phyloP scores from a whole-genome alignment of 2,797 vertebrate species.

The Acipenser oxyrinchus region DNA sequence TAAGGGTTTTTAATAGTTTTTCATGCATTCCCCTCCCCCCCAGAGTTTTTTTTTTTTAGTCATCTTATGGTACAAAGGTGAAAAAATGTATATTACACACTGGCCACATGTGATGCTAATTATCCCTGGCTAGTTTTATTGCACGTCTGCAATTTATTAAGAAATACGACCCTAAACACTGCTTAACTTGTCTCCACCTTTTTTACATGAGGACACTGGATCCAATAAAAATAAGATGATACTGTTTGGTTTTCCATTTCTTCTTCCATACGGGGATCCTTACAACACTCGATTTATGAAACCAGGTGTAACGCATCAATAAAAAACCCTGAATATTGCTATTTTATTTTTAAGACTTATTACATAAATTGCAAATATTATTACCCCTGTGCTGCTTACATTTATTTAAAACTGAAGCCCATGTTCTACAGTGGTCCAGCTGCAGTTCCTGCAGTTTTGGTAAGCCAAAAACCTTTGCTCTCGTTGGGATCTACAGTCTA shows the following conservation, averaged over 20 bases:
- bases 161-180: conserved; percentile 26
- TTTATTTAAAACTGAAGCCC: too few species aligned
- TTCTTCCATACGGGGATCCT: background rate
- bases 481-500: too few species aligned
- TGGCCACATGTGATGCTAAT: conserved; percentile 9
- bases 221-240: background rate
- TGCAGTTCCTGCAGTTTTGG: too few species aligned
- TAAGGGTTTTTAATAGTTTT: conserved; percentile 14
- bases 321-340: too few species aligned
- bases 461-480: too few species aligned
- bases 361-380: too few species aligned
- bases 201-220: background rate
- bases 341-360: too few species aligned
- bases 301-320: background rate
- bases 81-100: conserved; percentile 20
- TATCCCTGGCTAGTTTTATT: conserved; percentile 28
- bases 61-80: conserved; percentile 25
- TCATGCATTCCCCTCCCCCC: conserved; percentile 24
- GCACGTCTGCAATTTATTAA: conserved; percentile 32
- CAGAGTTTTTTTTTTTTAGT: background rate
- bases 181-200: conserved; percentile 12
- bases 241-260: background rate
- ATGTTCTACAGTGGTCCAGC: too few species aligned
- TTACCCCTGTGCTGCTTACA: too few species aligned
- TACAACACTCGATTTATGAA: background rate